Evolutionary conservation across 2,797 vertebrate genomes (phyloP).

Genomic region (Discoglossus pictus): DNA sequence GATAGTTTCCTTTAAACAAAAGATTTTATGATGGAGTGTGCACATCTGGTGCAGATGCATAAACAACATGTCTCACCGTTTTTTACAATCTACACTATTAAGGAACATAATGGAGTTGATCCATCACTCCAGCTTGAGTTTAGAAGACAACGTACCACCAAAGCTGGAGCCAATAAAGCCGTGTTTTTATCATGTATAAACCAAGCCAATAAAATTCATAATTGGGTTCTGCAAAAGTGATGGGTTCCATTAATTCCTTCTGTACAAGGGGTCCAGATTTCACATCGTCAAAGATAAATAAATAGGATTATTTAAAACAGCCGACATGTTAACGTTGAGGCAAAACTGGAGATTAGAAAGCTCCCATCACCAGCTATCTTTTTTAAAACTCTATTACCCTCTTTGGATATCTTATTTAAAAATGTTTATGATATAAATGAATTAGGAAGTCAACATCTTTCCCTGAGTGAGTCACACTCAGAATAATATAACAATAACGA

Average conservation of each 20-base stretch:
- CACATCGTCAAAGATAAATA: constrained; percentile 5
- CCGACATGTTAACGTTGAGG: background rate
- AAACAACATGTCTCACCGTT: constrained; percentile 21
- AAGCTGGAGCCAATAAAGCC: constrained; percentile 20
- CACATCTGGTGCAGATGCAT: constrained; percentile 28
- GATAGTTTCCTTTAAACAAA: constrained; percentile 21
- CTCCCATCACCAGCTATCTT: too few species aligned
- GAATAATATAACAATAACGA: too few species aligned
- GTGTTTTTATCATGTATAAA: constrained; percentile 26
- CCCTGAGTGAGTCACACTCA: too few species aligned
- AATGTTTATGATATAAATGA: too few species aligned
- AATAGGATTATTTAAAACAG: constrained; percentile 12
- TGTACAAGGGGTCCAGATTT: background rate
- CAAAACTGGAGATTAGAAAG: too few species aligned
- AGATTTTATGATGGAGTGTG: background rate
- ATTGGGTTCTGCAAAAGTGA: constrained; percentile 3
- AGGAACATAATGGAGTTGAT: constrained; percentile 19
- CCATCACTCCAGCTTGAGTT: constrained; percentile 6
- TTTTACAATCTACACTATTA: constrained; percentile 21
- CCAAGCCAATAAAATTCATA: constrained; percentile 17
- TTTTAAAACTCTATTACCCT: too few species aligned
- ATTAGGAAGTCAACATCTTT: too few species aligned
- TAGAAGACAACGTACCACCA: background rate
- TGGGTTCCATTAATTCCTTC: constrained; percentile 16
- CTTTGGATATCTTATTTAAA: too few species aligned